These are phyloP conservation scores for Yponomeuta malinellus DNA, from an alignment of 2,888 invertebrate species.

Conservation along the genomic window DNA sequence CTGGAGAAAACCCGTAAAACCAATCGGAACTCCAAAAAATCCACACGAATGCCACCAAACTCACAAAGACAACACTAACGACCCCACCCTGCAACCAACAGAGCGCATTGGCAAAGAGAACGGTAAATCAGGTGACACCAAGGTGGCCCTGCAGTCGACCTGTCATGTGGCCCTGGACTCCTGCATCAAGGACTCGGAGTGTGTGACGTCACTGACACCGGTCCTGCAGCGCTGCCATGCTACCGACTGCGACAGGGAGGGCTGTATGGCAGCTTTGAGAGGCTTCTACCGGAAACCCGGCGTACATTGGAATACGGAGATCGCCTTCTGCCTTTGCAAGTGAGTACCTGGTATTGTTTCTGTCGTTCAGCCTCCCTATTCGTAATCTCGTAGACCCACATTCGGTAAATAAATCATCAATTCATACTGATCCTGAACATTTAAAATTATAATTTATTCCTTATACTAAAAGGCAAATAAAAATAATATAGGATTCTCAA, in stretches of 20 bases:
- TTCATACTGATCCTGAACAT: too few relatives aligned
- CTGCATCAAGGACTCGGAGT: conserved; percentile 88
- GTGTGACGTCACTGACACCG: conserved; percentile 86
- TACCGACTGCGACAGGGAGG: conserved; percentile 84
- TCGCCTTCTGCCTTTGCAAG: conserved; percentile 96
- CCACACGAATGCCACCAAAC: conserved; percentile 26
- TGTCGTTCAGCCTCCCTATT: too few relatives aligned
- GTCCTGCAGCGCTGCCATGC: conserved; percentile 88
- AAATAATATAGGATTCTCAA: too few relatives aligned
- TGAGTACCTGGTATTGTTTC: conserved; percentile 62
- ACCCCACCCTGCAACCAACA: conserved; percentile 42
- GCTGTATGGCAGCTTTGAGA: conserved; percentile 91
- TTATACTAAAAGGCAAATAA: too few relatives aligned
- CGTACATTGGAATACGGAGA: conserved; percentile 89
- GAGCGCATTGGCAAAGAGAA: conserved; percentile 73
- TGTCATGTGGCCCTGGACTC: conserved; percentile 90
- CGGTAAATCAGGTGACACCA: conserved; percentile 72
- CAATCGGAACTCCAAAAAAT: conserved; percentile 3
- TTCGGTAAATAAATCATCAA: too few relatives aligned
- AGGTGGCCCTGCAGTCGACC: conserved; percentile 85
- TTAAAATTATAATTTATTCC: too few relatives aligned
- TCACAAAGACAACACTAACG: conserved; percentile 41
- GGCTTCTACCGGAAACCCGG: conserved; percentile 89
- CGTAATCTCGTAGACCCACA: too few relatives aligned
- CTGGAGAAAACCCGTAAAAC: not conserved